These are phyloP conservation scores for Cryptops parisi DNA, from an alignment of 2,888 invertebrate species.

Conservation along the genomic window DNA sequence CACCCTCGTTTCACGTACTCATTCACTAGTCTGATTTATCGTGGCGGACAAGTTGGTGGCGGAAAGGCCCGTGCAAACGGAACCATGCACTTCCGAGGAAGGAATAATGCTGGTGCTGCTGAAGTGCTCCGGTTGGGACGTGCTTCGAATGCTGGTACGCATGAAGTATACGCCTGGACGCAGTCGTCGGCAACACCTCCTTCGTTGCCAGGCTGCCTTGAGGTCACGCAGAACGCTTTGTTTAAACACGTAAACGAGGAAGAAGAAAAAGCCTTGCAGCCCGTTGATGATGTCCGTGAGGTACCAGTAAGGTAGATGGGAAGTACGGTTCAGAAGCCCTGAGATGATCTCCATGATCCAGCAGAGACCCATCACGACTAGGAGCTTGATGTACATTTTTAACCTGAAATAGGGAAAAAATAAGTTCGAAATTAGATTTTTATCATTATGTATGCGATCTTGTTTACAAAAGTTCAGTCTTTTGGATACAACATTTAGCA, in stretches of 20 bases:
- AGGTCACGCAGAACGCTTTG: neutral
- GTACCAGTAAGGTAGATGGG: neutral
- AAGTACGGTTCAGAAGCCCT: neutral
- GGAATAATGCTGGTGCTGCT: neutral
- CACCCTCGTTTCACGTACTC: no score
- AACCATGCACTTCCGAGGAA: neutral
- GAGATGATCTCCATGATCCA: conserved; percentile 8
- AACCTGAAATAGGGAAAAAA: neutral
- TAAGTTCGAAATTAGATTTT: neutral
- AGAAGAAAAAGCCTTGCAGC: conserved; percentile 5
- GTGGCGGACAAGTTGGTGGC: neutral
- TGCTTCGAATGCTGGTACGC: neutral
- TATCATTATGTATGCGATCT: neutral
- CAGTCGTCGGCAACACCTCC: neutral
- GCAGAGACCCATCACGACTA: conserved; percentile 6
- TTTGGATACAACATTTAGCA: no score
- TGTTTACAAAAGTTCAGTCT: no score
- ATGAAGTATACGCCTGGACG: neutral
- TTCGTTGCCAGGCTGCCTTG: neutral
- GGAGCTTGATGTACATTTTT: conserved; percentile 4
- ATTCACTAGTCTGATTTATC: no score
- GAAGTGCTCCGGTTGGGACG: neutral
- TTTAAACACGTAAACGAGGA: conserved; percentile 5
- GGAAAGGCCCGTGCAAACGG: neutral
- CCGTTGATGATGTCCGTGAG: conserved; percentile 8